Percentiles rank a stretch among this genome's conserved stretches.
Conservation (phyloP, 2,888 invertebrate species). For the Lypha dubia region DNA sequence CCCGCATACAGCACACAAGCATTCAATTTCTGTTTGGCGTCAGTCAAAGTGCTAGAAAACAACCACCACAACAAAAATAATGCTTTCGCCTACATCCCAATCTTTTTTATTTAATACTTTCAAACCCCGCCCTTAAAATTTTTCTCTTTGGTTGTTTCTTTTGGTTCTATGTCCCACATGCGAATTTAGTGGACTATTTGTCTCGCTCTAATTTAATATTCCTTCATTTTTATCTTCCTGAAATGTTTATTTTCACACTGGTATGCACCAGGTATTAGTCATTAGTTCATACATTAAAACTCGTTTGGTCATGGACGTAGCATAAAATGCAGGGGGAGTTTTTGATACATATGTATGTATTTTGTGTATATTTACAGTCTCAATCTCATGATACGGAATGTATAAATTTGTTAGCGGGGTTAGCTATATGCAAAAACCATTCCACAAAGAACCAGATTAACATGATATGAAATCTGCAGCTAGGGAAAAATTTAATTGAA, state of each 20-base stretch:
- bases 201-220: conserved; percentile 40
- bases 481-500: no score
- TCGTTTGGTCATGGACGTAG: conserved; percentile 40
- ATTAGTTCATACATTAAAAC: conserved; percentile 21
- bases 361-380: no score
- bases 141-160: conserved; percentile 24
- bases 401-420: no score
- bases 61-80: conserved; percentile 49
- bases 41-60: conserved; percentile 29
- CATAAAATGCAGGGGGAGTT: background rate
- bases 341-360: no score
- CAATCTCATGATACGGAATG: no score
- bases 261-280: conserved; percentile 52
- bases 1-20: conserved; percentile 58
- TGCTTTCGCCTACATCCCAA: background rate
- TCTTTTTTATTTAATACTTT: background rate
- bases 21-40: conserved; percentile 29
- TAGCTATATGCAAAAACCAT: no score
- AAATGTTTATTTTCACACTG: background rate
- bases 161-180: background rate
- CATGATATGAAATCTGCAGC: no score
- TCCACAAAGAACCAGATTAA: no score
- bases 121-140: conserved; percentile 42
- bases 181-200: background rate
- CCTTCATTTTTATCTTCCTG: conserved; percentile 60